Evolutionary conservation across 2,797 vertebrate species (phyloP), one percentile per base, ranked within the genome.

Genomic region (Amphiprion clarkii): DNA sequence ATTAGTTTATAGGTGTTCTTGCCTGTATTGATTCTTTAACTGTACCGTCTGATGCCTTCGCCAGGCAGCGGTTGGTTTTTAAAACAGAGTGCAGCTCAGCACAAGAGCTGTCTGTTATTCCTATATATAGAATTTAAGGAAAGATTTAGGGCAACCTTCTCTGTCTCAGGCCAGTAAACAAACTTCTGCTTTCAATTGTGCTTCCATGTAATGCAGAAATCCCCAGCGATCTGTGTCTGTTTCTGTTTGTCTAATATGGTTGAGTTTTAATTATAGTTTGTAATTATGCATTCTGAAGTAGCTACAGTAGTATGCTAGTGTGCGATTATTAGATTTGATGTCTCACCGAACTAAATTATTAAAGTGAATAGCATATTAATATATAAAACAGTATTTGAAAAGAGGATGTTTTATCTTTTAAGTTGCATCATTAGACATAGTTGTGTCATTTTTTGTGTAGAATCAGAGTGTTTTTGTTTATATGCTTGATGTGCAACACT

Each of bases 401-500:
- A 64, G 17, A 23, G 11, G 27, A n/a, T 12, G 44, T 25, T 39
- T 39, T 39, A 39, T 49, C 16, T 52, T 56, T 77, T 21, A n/a
- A 74, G 61, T 46, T 76, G 51, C 33, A 70, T 36, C 12, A 7
- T 27, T 36, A 31, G 42, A n/a, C 59, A 33, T 39, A 68, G 6
- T 56, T 44, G 17, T 3, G 21, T 57, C 17, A 39, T 33, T 29
- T 29, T 51, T 17, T 54, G 6, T 73, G 36, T 58, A 46, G 27
- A 27, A 27, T 27, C 23, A 11, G 10, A 31, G 25, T 66, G 19
- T 53, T 21, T 61, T 25, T 61, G 16, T 60, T 25, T 3, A 48
- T 66, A 31, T 66, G 16, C 39, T 23, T 40, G 51, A 68, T 52
- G 49, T 70, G 51, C 27, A 29, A 59, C 59, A 73, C 67, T 78